Conservation (phyloP, 2,113 vertebrate genomes). For the rabbit (Oryctolagus cuniculus) region DNA sequence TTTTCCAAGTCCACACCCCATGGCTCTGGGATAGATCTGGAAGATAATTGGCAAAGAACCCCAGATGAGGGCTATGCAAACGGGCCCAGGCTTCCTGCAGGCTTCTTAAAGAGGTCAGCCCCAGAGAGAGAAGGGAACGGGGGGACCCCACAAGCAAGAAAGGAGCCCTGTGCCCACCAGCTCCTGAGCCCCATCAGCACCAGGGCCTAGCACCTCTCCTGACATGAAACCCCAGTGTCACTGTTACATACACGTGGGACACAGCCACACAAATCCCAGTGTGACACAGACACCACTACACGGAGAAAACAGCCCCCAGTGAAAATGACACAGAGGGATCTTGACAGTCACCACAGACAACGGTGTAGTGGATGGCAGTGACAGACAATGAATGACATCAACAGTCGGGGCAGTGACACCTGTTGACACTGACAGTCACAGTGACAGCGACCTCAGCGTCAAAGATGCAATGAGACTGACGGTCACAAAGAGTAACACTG, state of each 20-base stretch:
- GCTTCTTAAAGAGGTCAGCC: neutral
- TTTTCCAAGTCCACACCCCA: slow-evolving; percentile 59
- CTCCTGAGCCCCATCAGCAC: neutral
- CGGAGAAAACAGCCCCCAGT: neutral
- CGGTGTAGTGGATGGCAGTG: neutral
- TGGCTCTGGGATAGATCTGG: neutral
- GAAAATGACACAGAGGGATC: slow-evolving; percentile 9
- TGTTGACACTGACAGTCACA: slow-evolving; percentile 28
- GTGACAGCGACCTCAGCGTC: neutral
- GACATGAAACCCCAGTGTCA: neutral
- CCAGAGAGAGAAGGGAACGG: neutral
- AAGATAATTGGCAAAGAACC: slow-evolving; percentile 27
- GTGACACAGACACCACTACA: slow-evolving; percentile 44
- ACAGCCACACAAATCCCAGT: slow-evolving; percentile 5
- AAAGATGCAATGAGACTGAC: slow-evolving; percentile 19
- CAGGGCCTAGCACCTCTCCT: neutral
- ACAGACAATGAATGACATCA: slow-evolving; percentile 16
- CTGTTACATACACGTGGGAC: neutral
- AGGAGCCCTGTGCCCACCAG: neutral
- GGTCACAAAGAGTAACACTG: neutral
- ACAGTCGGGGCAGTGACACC: neutral
- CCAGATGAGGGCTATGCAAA: neutral
- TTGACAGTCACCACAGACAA: neutral
- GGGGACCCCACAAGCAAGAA: neutral
- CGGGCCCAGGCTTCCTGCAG: neutral